Evolutionary conservation across 1,140 invertebrate genomes (phyloP).

Genomic region (Cyclargus thomasi): DNA sequence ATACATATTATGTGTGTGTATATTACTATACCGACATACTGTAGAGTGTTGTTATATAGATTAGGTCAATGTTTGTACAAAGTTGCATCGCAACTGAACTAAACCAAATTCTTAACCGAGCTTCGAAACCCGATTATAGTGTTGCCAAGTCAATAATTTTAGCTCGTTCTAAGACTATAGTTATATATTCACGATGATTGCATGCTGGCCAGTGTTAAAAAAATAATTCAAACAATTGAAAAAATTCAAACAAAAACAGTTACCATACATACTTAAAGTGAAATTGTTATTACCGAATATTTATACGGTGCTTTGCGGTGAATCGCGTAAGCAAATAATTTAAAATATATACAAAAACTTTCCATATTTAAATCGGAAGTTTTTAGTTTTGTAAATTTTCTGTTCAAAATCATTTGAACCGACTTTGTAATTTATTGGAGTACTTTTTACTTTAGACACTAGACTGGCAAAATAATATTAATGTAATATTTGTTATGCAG

Average conservation of each 20-base stretch:
- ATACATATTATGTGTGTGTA: constrained; percentile 18
- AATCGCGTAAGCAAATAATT: not conserved
- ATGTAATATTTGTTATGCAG: too few species aligned
- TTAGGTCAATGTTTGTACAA: constrained; percentile 48
- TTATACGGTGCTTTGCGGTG: not conserved
- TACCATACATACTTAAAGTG: too few species aligned
- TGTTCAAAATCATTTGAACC: too few species aligned
- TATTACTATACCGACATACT: constrained; percentile 21
- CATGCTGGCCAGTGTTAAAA: not conserved
- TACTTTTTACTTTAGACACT: too few species aligned
- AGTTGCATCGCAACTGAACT: constrained; percentile 35
- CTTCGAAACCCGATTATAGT: constrained; percentile 55
- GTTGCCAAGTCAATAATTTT: constrained; percentile 39
- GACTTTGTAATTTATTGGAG: too few species aligned
- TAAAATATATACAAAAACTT: not conserved
- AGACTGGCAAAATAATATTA: too few species aligned
- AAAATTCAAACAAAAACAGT: too few species aligned
- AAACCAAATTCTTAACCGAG: constrained; percentile 41
- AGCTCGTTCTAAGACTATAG: constrained; percentile 31
- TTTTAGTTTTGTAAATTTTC: not conserved
- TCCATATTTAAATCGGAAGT: not conserved
- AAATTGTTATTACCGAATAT: not conserved
- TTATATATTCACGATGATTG: not conserved
- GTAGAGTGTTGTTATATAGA: constrained; percentile 60
- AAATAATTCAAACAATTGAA: not conserved